A percentile compares a stretch with the other conserved stretches of the same genome.
phyloP scores from a whole-genome alignment of 2,113 vertebrate species.

The Eretmochelys imbricata region DNA sequence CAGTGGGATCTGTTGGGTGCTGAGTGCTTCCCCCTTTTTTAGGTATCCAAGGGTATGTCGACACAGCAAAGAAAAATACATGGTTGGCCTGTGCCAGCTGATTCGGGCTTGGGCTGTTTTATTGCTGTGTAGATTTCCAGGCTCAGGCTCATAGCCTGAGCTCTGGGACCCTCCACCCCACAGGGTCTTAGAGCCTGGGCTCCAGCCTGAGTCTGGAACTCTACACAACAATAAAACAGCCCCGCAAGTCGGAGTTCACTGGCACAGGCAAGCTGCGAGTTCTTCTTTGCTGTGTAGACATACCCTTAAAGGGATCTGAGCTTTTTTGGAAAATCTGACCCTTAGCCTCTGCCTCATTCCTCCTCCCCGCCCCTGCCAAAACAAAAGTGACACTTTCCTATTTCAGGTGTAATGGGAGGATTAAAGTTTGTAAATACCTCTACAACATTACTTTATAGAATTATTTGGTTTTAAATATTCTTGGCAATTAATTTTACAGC shows the following conservation, averaged over 20 bases:
- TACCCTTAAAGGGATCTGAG: background rate
- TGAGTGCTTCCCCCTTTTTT: background rate
- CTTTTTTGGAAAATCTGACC: background rate
- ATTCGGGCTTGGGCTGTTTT: background rate
- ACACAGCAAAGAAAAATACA: background rate
- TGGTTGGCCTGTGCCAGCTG: background rate
- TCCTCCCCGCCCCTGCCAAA: background rate
- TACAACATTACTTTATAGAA: background rate
- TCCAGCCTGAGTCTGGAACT: background rate
- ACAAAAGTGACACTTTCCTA: background rate
- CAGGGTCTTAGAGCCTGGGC: background rate
- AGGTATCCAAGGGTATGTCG: background rate
- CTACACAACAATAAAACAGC: background rate
- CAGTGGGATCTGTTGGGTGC: background rate
- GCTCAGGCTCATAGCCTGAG: background rate
- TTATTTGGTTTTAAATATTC: background rate
- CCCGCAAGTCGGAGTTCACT: background rate
- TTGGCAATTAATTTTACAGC: fast-evolving
- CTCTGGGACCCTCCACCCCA: background rate
- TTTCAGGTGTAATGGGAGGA: background rate
- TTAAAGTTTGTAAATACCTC: background rate
- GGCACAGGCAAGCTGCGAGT: background rate
- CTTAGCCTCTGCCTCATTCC: background rate
- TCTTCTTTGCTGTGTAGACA: background rate
- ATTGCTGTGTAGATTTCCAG: background rate